Evolutionary conservation across 1,140 invertebrate genomes (phyloP), one percentile per base, ranked within the genome.

Genomic region (Agraylea sexmaculata): DNA sequence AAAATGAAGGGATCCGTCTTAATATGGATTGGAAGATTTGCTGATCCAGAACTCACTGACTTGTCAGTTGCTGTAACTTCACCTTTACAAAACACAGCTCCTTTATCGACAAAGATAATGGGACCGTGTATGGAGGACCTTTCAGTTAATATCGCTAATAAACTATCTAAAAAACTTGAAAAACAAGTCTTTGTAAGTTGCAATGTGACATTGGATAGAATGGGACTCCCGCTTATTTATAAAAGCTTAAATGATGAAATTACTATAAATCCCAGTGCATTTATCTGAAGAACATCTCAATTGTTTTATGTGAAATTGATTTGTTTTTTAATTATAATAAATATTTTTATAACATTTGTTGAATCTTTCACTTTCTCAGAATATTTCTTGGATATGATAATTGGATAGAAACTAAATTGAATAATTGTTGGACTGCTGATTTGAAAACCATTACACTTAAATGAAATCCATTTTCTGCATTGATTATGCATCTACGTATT

Each of bases 1-100:
- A 45, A 41, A 40, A 51, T 51, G 50, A 28, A 51, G 20, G 31
- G 45, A 23, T 51, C 50, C 3, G 4, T 51, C 13, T 45, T 51
- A 20, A 42, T 51, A 28, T 51, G 45, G 41, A 51, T 51, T 22
- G 47, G 47, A 1, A 47, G 35, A 23, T 33, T 18, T 3, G 15
- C 33, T 12, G 21, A 40, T 15, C 42, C 42, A 28, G 36, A 10
- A 3, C 45, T 51, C 19, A 30, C 42, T 3, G 45, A 49, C 34
- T 38, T 51, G n/a, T 46, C 47, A 5, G 4, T 51, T 2, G 47
- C 37, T 10, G 42, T 51, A 38, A 35, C 36, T 20, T 31, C 28
- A 3, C 22, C 27, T 3, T 35, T 19, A 15, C 27, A 45, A 28
- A 35, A 37, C 1, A 25, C 34, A n/a, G n/a, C n/a, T 30, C 25